Conservation (phyloP, 1,140 invertebrate genomes). For the Bombus waltoni region DNA sequence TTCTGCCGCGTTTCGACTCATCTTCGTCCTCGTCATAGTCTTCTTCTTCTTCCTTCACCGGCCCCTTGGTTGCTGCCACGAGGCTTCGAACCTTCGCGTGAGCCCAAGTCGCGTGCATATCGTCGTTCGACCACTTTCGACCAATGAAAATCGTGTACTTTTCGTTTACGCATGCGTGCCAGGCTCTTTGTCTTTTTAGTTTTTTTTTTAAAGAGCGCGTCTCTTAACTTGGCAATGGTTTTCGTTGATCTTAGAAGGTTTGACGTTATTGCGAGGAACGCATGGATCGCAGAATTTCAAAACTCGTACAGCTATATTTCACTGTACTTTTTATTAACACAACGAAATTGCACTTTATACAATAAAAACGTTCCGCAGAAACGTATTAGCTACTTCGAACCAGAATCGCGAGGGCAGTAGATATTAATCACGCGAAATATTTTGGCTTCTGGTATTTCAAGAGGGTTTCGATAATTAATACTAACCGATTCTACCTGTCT, state of each 20-base stretch:
- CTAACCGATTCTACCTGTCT: slow-evolving; percentile 16
- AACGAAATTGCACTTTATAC: too few relatives aligned
- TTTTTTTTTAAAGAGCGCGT: neutral
- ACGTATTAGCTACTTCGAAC: neutral
- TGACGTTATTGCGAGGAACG: too few relatives aligned
- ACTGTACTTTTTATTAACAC: neutral
- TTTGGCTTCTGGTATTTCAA: slow-evolving; percentile 26
- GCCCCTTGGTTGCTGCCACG: neutral
- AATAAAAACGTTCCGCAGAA: neutral
- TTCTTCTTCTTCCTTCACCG: slow-evolving; percentile 22
- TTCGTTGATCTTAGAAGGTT: too few relatives aligned
- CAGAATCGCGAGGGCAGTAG: neutral
- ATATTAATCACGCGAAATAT: slow-evolving; percentile 2
- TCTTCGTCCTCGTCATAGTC: slow-evolving; percentile 21
- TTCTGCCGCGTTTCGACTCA: neutral
- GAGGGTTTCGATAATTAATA: slow-evolving; percentile 41
- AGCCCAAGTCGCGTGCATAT: slow-evolving; percentile 61
- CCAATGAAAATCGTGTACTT: neutral
- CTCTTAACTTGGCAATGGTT: neutral
- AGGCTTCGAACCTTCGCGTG: slow-evolving; percentile 12
- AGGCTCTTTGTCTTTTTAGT: neutral
- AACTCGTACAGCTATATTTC: neutral
- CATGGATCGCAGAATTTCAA: too few relatives aligned
- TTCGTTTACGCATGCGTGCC: neutral
- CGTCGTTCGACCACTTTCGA: slow-evolving; percentile 14